These are phyloP conservation scores for Eupithecia dodoneata DNA, from an alignment of 2,888 invertebrate genomes.

Conservation along the genomic window DNA sequence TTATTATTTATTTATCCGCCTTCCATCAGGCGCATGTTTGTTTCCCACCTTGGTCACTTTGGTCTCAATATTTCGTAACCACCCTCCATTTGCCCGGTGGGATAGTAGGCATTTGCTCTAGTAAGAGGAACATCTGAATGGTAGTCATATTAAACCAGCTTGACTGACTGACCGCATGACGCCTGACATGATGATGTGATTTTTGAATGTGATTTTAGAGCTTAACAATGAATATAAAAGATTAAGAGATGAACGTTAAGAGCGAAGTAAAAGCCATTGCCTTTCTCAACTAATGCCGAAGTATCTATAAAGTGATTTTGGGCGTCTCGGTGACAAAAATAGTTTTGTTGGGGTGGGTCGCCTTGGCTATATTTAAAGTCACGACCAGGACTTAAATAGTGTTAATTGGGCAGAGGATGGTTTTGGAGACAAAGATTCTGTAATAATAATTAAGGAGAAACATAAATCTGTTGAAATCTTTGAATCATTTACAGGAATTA, in stretches of 20 bases:
- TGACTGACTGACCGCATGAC: no score
- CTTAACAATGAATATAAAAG: not conserved
- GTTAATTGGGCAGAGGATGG: slow-evolving; percentile 15
- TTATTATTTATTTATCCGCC: no score
- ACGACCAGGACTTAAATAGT: slow-evolving; percentile 40
- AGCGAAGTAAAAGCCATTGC: not conserved
- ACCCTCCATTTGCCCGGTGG: no score
- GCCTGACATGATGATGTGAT: no score
- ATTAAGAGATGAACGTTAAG: not conserved
- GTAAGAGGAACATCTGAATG: no score
- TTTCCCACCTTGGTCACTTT: not conserved
- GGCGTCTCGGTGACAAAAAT: slow-evolving; percentile 55
- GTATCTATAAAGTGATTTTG: slow-evolving; percentile 51
- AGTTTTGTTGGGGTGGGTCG: slow-evolving; percentile 63
- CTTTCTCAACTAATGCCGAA: slow-evolving; percentile 21
- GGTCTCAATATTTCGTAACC: no score
- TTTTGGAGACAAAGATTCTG: not conserved
- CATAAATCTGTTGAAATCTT: not conserved
- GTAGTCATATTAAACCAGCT: no score
- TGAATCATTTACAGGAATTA: not conserved
- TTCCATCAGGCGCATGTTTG: not conserved
- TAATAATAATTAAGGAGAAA: not conserved
- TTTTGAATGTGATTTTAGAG: not conserved
- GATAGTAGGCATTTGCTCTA: no score
- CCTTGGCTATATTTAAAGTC: slow-evolving; percentile 53